Conservation (phyloP, 2,888 invertebrate genomes). For the Microctonus aethiopoides region DNA sequence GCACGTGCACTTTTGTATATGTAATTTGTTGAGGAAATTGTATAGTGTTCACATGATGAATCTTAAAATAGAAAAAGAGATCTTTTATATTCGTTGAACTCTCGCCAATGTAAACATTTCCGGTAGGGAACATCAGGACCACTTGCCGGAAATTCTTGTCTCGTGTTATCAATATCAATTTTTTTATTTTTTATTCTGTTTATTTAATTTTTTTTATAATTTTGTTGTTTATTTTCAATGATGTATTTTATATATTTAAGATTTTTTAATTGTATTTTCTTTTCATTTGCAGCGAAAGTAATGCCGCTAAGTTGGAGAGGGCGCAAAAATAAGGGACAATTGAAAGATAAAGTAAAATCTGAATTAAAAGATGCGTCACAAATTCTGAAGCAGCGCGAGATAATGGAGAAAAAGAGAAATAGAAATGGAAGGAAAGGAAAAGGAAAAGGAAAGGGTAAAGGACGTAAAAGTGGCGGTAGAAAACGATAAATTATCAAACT, state of each 20-base stretch:
- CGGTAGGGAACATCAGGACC: slow-evolving; percentile 12
- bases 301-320: slow-evolving; percentile 79
- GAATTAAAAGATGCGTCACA: slow-evolving; percentile 78
- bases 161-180: slow-evolving; percentile 20
- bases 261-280: slow-evolving; percentile 28
- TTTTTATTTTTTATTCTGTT: slow-evolving; percentile 3
- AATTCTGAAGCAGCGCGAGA: slow-evolving; percentile 79
- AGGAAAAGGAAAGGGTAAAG: slow-evolving; percentile 62
- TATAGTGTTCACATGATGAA: slow-evolving; percentile 5
- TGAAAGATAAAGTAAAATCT: slow-evolving; percentile 71
- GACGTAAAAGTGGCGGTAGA: slow-evolving; percentile 40
- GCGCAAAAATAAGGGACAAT: slow-evolving; percentile 82
- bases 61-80: slow-evolving; percentile 33
- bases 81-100: slow-evolving; percentile 28
- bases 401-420: slow-evolving; percentile 68
- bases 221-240: not conserved
- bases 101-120: slow-evolving; percentile 39
- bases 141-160: slow-evolving; percentile 13
- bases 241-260: not conserved
- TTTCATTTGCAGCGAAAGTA: slow-evolving; percentile 56
- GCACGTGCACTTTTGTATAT: not conserved
- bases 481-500: slow-evolving; percentile 36
- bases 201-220: slow-evolving; percentile 41
- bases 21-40: slow-evolving; percentile 11
- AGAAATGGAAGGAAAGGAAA: slow-evolving; percentile 69